Base-by-base conservation (phyloP, 2,113 vertebrate species). In the Chrysochloris asiatica region DNA sequence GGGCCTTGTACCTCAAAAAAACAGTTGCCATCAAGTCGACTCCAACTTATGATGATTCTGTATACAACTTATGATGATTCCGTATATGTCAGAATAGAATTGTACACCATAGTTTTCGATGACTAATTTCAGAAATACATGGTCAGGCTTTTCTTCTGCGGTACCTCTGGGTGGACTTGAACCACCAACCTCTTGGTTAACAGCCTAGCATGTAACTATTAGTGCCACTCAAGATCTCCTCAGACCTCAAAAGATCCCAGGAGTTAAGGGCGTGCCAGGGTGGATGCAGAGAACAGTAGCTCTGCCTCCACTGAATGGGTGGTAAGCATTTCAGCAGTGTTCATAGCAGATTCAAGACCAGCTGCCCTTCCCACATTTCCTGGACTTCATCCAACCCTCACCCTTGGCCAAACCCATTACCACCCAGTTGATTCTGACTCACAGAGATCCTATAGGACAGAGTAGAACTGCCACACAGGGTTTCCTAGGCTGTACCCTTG, bases 251-350 rank as follows among this genome's bases (percentile, higher is more conserved):
- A 67, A 67, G 63, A 17, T 33, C 63, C 63, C 63, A n/a, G 63
- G 12, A 16, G 69, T 41, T 72, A 41, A 71, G 14, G 54, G 63
- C 63, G n/a, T 8, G 6, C 26, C 0, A 1, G 0, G 21, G 21
- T 26, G 43, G n/a, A 56, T 6, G 0, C 56, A 24, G 5, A 0
- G 17, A 30, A 7, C 7, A 30, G 72, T 1, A 11, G 19, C 6
- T 17, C 43, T n/a, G 33, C 6, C 33, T 11, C 0, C 41, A 72
- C 38, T 24, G 48, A 45, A 41, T 9, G 21, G 28, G 26, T 1
- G 7, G 6, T 30, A 36, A 52, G 69, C 8, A 0, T 4, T 17
- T 69, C 19, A 8, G 61, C 38, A 2, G 38, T 8, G 38, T 22
- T 8, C n/a, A 30, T 7, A 0, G 72, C n/a, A 19, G 61, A 30